These are phyloP conservation scores for Maccullochella peelii DNA, from an alignment of 2,113 vertebrate species.

Conservation along the genomic window DNA sequence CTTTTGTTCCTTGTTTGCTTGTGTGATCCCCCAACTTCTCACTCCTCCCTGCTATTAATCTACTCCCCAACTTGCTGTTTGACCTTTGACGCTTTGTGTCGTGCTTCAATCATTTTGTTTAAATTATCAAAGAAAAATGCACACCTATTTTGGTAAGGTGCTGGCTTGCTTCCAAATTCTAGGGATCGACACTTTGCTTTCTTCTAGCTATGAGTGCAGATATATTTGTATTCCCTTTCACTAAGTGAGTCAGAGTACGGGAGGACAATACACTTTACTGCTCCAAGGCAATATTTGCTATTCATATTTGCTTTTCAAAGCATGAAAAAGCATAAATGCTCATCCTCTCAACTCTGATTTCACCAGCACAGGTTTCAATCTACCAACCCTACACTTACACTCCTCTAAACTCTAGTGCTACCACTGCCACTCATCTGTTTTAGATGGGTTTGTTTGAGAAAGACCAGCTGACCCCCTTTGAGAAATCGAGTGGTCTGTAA, in stretches of 20 bases:
- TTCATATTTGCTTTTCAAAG: slow-evolving; percentile 20
- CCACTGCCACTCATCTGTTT: slow-evolving; percentile 52
- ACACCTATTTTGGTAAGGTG: neutral
- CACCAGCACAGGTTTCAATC: neutral
- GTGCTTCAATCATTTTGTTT: neutral
- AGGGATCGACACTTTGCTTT: neutral
- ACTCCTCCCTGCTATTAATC: slow-evolving; percentile 22
- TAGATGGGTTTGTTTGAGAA: slow-evolving; percentile 67
- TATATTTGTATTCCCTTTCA: neutral
- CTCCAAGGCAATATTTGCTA: neutral
- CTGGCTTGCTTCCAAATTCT: neutral
- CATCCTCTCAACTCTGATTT: neutral
- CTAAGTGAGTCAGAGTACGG: neutral
- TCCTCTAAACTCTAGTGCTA: neutral
- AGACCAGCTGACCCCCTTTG: slow-evolving; percentile 72
- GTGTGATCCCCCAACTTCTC: slow-evolving; percentile 38
- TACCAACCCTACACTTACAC: neutral
- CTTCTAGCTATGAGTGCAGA: too few species aligned
- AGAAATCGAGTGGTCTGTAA: slow-evolving; percentile 75
- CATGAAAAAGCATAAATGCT: neutral
- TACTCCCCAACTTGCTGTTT: slow-evolving; percentile 25
- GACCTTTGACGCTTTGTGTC: slow-evolving; percentile 61
- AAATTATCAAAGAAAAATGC: neutral
- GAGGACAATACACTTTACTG: neutral
- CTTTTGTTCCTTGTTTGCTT: slow-evolving; percentile 51